phyloP scores from a whole-genome alignment of 64 coral and sea anemone genomes.

The Montipora foliosa region DNA sequence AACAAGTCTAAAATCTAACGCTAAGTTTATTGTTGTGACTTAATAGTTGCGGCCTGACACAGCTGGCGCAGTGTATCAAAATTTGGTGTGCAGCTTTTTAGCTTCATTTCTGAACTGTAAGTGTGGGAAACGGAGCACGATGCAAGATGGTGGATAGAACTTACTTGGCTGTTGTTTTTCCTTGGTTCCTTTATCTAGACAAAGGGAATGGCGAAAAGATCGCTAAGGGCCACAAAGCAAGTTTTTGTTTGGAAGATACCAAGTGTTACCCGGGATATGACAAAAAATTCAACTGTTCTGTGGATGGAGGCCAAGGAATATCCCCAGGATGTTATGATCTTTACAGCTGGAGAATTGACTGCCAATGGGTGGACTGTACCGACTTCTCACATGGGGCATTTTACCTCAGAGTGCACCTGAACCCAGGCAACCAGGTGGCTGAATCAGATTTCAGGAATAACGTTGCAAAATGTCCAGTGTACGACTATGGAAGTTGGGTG shows the following conservation, averaged over 20 bases:
- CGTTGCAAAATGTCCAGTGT: constrained; percentile 72
- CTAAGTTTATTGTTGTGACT: too few relatives aligned
- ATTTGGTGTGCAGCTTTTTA: too few relatives aligned
- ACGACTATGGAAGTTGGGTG: constrained; percentile 64
- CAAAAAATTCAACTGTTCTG: constrained; percentile 84
- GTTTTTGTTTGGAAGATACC: constrained; percentile 97
- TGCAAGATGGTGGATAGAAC: not conserved
- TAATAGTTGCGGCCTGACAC: too few relatives aligned
- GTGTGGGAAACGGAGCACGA: too few relatives aligned
- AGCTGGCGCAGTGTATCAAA: too few relatives aligned
- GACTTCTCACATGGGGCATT: constrained; percentile 45
- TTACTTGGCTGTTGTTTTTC: not conserved
- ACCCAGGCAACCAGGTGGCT: constrained; percentile 78
- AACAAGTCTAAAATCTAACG: too few relatives aligned
- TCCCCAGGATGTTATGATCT: constrained; percentile 90
- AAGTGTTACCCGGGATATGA: constrained; percentile 72
- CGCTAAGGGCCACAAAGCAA: constrained; percentile 95
- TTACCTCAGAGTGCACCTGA: constrained; percentile 77
- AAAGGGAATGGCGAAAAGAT: constrained; percentile 34
- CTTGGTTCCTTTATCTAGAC: not conserved
- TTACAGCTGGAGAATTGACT: constrained; percentile 92
- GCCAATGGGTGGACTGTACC: constrained; percentile 95
- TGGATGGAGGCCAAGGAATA: constrained; percentile 82
- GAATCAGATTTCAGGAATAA: constrained; percentile 96
- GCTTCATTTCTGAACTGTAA: too few relatives aligned